Conservation (phyloP, 2,888 invertebrate species). For the Mallateleia sp. region DNA sequence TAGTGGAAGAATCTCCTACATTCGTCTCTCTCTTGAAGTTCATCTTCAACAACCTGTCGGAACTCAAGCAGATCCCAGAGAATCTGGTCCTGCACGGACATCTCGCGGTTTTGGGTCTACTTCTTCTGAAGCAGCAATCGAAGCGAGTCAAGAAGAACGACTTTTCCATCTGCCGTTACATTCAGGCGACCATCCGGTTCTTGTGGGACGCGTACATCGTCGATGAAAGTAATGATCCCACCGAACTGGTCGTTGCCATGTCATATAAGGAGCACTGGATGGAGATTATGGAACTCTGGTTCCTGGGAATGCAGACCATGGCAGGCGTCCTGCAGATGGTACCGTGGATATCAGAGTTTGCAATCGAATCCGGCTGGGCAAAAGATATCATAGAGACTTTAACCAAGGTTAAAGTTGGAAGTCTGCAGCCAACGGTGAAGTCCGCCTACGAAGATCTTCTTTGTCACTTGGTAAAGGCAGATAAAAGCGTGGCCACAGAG, state of each 20-base stretch:
- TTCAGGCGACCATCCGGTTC: conserved; percentile 96
- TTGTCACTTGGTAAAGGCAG: conserved; percentile 95
- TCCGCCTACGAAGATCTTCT: conserved; percentile 97
- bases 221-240: conserved; percentile 96
- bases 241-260: conserved; percentile 95
- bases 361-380: conserved; percentile 98
- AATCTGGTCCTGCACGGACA: conserved; percentile 97
- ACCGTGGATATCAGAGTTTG: conserved; percentile 97
- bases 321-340: conserved; percentile 94
- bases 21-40: conserved; percentile 96
- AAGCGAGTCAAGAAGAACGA: conserved; percentile 96
- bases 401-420: conserved; percentile 95
- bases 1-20: conserved; percentile 94
- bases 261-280: conserved; percentile 97
- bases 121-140: conserved; percentile 95
- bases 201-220: conserved; percentile 98
- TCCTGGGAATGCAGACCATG: conserved; percentile 98
- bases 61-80: conserved; percentile 95
- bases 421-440: conserved; percentile 95
- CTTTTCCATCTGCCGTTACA: conserved; percentile 96
- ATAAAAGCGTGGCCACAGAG: conserved; percentile 93
- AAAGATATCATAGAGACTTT: conserved; percentile 96
- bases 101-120: conserved; percentile 94
- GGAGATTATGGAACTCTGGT: conserved; percentile 97
- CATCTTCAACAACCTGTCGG: conserved; percentile 95